Evolutionary conservation across 1,140 invertebrate species (phyloP).

Genomic region (Gryllus bimaculatus): DNA sequence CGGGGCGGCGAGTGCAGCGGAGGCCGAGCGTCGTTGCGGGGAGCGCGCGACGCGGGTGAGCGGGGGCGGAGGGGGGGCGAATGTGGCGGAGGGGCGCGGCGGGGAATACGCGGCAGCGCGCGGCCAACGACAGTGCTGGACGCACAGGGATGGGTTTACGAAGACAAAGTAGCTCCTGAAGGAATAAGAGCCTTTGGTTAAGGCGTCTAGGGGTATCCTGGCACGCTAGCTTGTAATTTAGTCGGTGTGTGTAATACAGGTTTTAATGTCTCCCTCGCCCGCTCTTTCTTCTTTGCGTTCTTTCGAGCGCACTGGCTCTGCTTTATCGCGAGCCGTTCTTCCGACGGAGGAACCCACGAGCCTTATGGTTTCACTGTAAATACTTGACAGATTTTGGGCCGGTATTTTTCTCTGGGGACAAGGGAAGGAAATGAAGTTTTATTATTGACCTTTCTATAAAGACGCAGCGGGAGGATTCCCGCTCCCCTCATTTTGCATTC

Average conservation of each 20-base stretch:
- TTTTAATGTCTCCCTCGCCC: not conserved
- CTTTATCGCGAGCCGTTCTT: not conserved
- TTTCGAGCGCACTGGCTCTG: not conserved
- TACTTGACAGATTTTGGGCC: not conserved
- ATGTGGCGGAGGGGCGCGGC: no score
- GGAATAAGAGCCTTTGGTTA: slow-evolving; percentile 14
- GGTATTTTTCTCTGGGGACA: not conserved
- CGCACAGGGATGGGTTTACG: not conserved
- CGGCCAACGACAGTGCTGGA: not conserved
- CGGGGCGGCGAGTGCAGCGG: no score
- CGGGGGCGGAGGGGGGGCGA: no score
- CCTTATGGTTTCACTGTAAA: not conserved
- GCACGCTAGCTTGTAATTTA: not conserved
- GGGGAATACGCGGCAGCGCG: no score
- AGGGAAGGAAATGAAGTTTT: not conserved
- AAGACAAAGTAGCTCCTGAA: slow-evolving; percentile 16
- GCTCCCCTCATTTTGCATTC: not conserved
- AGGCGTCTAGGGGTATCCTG: slow-evolving; percentile 9
- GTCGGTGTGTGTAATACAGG: slow-evolving; percentile 1
- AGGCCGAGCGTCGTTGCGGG: no score
- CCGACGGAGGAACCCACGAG: not conserved
- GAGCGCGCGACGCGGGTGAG: no score
- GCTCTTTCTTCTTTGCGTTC: not conserved
- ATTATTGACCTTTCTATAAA: not conserved
- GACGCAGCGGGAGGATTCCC: not conserved